phyloP scores from a whole-genome alignment of 2,888 invertebrate species.

The Patella ulyssiponensis region DNA sequence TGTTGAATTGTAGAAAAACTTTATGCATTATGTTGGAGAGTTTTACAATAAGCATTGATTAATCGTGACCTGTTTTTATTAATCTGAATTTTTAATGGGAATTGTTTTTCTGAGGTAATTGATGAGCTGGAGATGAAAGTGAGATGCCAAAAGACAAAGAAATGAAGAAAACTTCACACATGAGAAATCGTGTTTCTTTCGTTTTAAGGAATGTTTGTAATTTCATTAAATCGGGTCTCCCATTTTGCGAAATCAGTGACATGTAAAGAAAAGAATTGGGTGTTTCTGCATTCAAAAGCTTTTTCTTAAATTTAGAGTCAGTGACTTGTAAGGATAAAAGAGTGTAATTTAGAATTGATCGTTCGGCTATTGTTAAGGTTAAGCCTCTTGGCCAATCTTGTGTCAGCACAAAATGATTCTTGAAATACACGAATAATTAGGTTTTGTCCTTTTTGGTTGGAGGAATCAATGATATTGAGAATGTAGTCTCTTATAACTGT shows the following conservation, averaged over 20 bases:
- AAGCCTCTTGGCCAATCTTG: not conserved
- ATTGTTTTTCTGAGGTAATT: no score
- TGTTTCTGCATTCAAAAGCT: not conserved
- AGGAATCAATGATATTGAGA: not conserved
- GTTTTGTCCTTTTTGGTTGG: not conserved
- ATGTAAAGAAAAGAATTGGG: constrained; percentile 8
- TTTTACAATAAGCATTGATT: no score
- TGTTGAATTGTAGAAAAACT: no score
- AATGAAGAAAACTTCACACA: not conserved
- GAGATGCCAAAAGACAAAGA: not conserved
- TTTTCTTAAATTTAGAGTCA: not conserved
- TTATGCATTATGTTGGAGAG: no score
- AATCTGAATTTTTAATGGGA: no score
- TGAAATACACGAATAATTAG: not conserved
- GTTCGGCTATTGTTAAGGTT: not conserved
- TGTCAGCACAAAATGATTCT: not conserved
- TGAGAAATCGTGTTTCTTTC: not conserved
- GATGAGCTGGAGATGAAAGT: no score
- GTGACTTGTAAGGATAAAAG: constrained; percentile 3
- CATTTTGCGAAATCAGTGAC: not conserved
- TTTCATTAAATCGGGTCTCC: not conserved
- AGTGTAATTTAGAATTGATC: not conserved
- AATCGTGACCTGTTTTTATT: no score
- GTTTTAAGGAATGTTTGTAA: not conserved
- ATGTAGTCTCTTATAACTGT: no score